Conservation (phyloP, 2,888 invertebrate species). For the Ochropleura plecta region DNA sequence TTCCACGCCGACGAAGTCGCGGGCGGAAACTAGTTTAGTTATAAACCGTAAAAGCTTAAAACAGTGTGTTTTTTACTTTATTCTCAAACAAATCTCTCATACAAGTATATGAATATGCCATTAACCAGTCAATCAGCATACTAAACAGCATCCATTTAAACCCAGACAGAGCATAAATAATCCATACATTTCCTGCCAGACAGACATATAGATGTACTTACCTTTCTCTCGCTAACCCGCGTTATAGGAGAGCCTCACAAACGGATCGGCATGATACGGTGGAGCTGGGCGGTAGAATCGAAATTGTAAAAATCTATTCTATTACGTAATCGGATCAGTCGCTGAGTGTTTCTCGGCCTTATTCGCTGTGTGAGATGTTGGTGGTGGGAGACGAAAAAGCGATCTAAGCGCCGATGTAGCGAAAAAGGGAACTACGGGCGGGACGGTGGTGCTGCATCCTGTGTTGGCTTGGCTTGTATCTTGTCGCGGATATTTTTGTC, state of each 20-base stretch:
- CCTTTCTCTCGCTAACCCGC: neutral
- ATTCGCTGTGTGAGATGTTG: neutral
- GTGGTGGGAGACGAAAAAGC: neutral
- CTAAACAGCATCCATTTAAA: constrained; percentile 10
- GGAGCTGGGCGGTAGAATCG: neutral
- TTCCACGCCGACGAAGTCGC: too few species aligned
- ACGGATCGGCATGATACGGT: neutral
- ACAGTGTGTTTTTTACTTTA: too few species aligned
- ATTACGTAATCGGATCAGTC: neutral
- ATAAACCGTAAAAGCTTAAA: too few species aligned
- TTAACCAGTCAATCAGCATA: constrained; percentile 19
- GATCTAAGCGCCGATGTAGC: neutral
- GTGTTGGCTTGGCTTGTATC: too few species aligned
- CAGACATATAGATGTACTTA: constrained; percentile 10
- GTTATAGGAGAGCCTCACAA: constrained; percentile 2
- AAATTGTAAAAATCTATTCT: too few species aligned
- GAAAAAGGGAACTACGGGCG: neutral
- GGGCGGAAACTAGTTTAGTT: too few species aligned
- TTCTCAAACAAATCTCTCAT: neutral
- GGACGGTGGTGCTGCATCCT: too few species aligned
- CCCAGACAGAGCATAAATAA: constrained; percentile 39
- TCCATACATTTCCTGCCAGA: constrained; percentile 32
- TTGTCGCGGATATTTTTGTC: too few species aligned
- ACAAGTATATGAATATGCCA: neutral
- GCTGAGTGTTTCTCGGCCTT: neutral